Base-by-base conservation (phyloP, 2,113 vertebrate species). In the Paracyprichromis sp. region DNA sequence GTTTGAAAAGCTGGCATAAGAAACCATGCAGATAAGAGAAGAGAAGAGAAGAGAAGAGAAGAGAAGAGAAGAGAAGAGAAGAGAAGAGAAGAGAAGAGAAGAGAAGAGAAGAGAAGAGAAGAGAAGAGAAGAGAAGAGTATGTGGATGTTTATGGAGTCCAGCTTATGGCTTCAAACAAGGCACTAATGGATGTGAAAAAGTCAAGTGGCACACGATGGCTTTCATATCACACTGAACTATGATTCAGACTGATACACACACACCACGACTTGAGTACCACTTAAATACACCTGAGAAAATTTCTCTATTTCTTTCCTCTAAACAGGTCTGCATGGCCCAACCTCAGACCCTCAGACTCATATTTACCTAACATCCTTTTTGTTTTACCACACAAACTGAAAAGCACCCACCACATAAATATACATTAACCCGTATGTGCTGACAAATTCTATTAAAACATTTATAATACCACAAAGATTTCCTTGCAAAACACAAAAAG, bases 401-500 rank as follows among this genome's bases (percentile, higher is more conserved):
- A 66, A 80, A 34, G 53, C 24, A 78, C 24, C 57, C 21, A 17
- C 53, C 45, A 36, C 31, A 85, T 47, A 82, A 21, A 81, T 54
- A 88, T n/a, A 34, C 19, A 84, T 36, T 52, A 52, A 50, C 16
- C 5, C 19, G 11, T 54, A 80, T 50, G 43, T 34, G 29, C 59
- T 2, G 5, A 85, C 24, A 38, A 86, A 85, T 73, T 47, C 73
- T 90, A 82, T 71, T 82, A 80, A 88, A 92, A 87, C 53, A 78
- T 50, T 47, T 13, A 82, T 84, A 83, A 90, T 84, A 86, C 82
- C 61, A 85, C 78, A 92, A 80, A 87, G 83, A 82, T 69, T 80
- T 86, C 86, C 88, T 86, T 61, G 78, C 81, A 86, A 90, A 90
- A 92, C 83, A 91, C 69, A 71, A 88, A 88, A 50, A 26, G 86